Percentiles rank a stretch among this genome's conserved stretches.
Evolutionary conservation across 2,797 vertebrate genomes (phyloP).

Genomic region (Hipposideros larvatus): DNA sequence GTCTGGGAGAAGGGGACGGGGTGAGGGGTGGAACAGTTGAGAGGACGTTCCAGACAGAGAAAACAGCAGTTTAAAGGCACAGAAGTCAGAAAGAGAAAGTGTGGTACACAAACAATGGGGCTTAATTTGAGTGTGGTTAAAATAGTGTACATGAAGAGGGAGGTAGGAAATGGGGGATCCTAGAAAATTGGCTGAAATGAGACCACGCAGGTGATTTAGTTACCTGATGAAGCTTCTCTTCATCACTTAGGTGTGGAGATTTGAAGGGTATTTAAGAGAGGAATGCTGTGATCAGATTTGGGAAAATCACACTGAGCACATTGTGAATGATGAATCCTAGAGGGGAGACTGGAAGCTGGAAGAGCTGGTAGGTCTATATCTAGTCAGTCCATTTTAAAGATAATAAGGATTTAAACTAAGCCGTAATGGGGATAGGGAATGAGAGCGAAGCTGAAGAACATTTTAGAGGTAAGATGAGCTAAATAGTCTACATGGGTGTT

Average conservation of each 20-base stretch:
- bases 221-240: not conserved
- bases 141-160: accelerated
- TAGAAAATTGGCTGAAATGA: not conserved
- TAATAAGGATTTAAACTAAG: not conserved
- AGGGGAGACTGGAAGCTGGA: not conserved
- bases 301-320: not conserved
- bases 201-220: not conserved
- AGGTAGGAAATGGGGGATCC: not conserved
- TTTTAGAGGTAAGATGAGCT: not conserved
- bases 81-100: not conserved
- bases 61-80: not conserved
- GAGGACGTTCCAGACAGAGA: not conserved
- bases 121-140: not conserved
- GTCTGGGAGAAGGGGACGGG: not conserved
- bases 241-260: not conserved
- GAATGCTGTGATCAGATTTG: not conserved
- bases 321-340: not conserved
- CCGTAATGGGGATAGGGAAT: not conserved
- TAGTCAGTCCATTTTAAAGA: not conserved
- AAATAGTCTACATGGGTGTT: not conserved
- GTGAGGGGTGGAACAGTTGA: accelerated
- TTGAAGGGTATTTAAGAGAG: not conserved
- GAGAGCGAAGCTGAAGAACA: not conserved
- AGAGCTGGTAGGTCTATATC: not conserved
- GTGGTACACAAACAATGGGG: no score